phyloP scores from a whole-genome alignment of 2,113 vertebrate species.

The Thinocorus orbignyianus region DNA sequence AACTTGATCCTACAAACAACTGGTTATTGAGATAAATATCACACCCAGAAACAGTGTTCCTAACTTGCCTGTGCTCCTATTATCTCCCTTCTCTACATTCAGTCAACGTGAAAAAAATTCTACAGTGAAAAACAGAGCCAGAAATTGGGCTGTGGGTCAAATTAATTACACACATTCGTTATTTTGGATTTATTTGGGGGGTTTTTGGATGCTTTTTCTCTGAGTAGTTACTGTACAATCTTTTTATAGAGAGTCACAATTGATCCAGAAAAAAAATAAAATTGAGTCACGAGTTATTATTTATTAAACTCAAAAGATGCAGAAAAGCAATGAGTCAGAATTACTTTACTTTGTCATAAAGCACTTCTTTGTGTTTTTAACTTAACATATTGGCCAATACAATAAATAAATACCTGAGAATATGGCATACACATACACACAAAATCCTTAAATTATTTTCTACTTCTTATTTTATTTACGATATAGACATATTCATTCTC shows the following conservation, averaged over 20 bases:
- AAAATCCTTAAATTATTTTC: background rate
- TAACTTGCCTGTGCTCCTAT: background rate
- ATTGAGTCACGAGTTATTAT: background rate
- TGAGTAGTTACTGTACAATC: background rate
- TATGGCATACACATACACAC: background rate
- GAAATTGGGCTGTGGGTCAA: background rate
- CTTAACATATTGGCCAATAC: background rate
- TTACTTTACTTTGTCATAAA: background rate
- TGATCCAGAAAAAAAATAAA: background rate
- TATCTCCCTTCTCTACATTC: background rate
- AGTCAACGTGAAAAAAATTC: background rate
- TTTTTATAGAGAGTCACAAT: background rate
- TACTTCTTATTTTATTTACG: background rate
- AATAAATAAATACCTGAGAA: background rate
- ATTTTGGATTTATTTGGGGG: background rate
- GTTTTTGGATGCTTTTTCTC: background rate
- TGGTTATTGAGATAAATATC: background rate
- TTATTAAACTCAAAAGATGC: background rate
- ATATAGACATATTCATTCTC: background rate
- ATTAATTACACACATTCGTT: background rate
- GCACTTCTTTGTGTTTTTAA: background rate
- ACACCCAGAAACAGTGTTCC: background rate
- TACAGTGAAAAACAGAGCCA: background rate
- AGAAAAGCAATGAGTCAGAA: background rate
- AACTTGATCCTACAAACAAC: background rate